Evolutionary conservation across 2,888 invertebrate species (phyloP), one percentile per base, ranked within the genome.

Genomic region (Cerastis leucographa): DNA sequence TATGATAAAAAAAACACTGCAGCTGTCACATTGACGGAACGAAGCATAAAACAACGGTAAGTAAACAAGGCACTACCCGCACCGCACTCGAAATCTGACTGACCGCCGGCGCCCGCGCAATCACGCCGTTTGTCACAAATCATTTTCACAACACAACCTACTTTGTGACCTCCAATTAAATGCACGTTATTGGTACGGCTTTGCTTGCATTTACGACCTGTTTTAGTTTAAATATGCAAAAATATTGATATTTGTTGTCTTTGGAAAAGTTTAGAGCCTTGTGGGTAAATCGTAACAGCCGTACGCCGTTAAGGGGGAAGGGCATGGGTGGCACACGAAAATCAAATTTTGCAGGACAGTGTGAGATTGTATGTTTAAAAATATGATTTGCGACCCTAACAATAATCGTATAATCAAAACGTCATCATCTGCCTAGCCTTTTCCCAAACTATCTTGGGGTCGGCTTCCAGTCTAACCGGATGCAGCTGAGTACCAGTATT

Each of bases 81-180:
- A 77, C 86, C 78, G 61, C 84, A 82, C 84, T 73, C 76, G 11
- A 80, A 86, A 80, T 78, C 86, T 84, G 82, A 87, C 88, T 88
- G 85, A 78, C 71, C 76, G 80, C 46, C 74, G 6, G 72, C 88
- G 82, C 80, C 12, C 51, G 81, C 88, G 85, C 88, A 84, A 81
- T 75, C 78, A 69, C 70, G 74, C 54, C 56, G 74, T 85, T 78
- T 83, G 88, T 87, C 86, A 81, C 80, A 86, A 86, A 85, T 72
- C 84, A 87, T 87, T 86, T 87, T 86, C 86, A 86, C 81, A 87
- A 76, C 66, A 87, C 74, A 87, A 87, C 86, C 80, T 87, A 80
- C 86, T 84, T 86, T 64, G 75, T 29, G 84, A 86, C 86, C 86
- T 86, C 88, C 86, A 81, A 73, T 74, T 40, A 72, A 73, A 75